Base-by-base conservation (phyloP, 2,888 invertebrate genomes). In the Brenthis ino region DNA sequence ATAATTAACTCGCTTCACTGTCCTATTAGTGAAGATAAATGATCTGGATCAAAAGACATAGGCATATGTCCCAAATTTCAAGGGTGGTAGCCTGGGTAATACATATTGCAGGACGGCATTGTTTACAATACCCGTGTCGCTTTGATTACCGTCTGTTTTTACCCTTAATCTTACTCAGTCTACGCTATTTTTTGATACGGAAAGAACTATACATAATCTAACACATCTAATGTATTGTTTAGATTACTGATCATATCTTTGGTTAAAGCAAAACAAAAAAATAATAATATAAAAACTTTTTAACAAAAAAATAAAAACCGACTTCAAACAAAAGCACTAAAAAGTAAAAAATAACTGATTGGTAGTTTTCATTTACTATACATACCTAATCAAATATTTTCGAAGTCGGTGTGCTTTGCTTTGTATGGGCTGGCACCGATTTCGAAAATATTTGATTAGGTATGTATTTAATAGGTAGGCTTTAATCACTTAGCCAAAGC, bases 91-190 rank as follows among this genome's bases (percentile, higher is more conserved):
- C 24, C 64, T 50, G 24, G 56, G 65, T 54, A 57, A 50, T 67
- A 64, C 65, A 68, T 72, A 72, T 70, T 72, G 70, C 64, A 72
- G 68, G 56, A 61, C 33, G 63, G 54, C 64, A 70, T 72, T 74
- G 77, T 77, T 75, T 77, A 75, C 75, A 47, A 33, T 53, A 65
- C 57, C 64, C 66, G 24, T 66, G 77, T 80, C 74, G 74, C 75
- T 70, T 73, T 77, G 76, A 72, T 72, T 67, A 79, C 78, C 71
- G 75, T 64, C 61, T 68, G 50, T 53, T 67, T 65, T 28, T 61
- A 58, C 51, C 57, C 57, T 63, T 60, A 50, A 33, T n/a, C 50
- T 28, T 50, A 33, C n/a, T 50, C 28, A 28, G n/a, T 4, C 50
- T 60, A 12, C 11, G 11, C 2, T 16, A 16, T 50, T 5, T 8